Conservation (phyloP, 1,140 invertebrate genomes). For the Scaptomyza montana region DNA sequence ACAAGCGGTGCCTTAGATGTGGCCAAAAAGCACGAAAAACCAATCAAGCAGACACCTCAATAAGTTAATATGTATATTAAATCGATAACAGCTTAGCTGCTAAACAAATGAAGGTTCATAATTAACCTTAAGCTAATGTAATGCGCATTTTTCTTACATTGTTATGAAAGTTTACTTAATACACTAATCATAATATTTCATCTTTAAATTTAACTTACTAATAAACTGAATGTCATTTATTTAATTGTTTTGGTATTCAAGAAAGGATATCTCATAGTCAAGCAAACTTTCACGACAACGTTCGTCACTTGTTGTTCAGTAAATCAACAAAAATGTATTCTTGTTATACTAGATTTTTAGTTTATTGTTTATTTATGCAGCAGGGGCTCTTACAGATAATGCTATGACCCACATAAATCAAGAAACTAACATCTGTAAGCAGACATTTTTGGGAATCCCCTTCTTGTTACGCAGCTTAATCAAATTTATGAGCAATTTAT, state of each 20-base stretch:
- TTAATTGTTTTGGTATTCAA: neutral
- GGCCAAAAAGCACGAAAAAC: slow-evolving; percentile 38
- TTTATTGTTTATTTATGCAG: slow-evolving; percentile 23
- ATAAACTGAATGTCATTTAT: neutral
- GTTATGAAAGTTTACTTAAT: too few relatives aligned
- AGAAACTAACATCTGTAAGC: neutral
- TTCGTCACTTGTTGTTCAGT: neutral
- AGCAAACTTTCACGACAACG: too few relatives aligned
- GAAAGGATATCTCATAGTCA: neutral
- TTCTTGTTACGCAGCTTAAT: slow-evolving; percentile 47
- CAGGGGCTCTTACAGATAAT: slow-evolving; percentile 16
- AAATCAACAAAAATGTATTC: slow-evolving; percentile 15
- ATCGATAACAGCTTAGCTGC: neutral
- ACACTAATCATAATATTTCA: neutral
- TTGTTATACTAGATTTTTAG: neutral
- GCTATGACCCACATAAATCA: slow-evolving; percentile 40
- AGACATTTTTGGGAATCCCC: neutral
- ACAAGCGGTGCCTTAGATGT: slow-evolving; percentile 46
- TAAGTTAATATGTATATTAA: neutral
- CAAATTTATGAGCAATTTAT: slow-evolving; percentile 79
- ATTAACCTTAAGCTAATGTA: neutral
- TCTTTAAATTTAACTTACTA: neutral
- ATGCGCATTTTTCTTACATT: neutral
- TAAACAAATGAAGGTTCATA: neutral
- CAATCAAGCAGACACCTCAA: slow-evolving; percentile 6